These are phyloP conservation scores for Baronia brevicornis DNA, from an alignment of 2,888 invertebrate genomes.

Conservation along the genomic window DNA sequence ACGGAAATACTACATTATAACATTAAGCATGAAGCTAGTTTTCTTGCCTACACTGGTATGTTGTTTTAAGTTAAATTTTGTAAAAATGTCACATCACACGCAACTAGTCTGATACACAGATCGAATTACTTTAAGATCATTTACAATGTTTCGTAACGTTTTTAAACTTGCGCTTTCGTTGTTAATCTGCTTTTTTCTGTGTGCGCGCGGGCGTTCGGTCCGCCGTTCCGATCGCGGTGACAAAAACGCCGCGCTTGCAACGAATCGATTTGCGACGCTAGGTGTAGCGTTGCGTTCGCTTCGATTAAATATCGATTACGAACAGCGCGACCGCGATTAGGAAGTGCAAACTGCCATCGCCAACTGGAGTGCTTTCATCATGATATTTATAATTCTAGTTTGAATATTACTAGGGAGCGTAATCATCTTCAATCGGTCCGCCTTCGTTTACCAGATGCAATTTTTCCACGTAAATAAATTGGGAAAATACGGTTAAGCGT, in stretches of 20 bases:
- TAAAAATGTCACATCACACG: too few relatives aligned
- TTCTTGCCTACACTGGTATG: too few relatives aligned
- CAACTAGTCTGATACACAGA: too few relatives aligned
- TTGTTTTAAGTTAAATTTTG: too few relatives aligned
- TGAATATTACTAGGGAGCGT: conserved; percentile 11
- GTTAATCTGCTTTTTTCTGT: background rate
- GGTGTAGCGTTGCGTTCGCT: conserved; percentile 34
- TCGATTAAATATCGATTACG: conserved; percentile 50
- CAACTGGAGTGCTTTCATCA: conserved; percentile 8
- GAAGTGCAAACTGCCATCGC: conserved; percentile 8
- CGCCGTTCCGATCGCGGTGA: conserved; percentile 29
- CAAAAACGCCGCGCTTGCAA: conserved; percentile 31
- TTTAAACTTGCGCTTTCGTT: too few relatives aligned
- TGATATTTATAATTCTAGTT: conserved; percentile 8
- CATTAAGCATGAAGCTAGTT: too few relatives aligned
- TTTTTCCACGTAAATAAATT: too few relatives aligned
- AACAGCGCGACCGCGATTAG: conserved; percentile 18
- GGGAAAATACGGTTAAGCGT: too few relatives aligned
- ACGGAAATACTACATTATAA: too few relatives aligned
- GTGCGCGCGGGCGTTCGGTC: conserved; percentile 27
- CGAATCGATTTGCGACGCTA: conserved; percentile 46
- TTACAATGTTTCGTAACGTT: too few relatives aligned
- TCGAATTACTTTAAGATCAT: too few relatives aligned
- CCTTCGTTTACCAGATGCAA: too few relatives aligned
- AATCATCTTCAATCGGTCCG: conserved; percentile 13